Evolutionary conservation across 2,113 vertebrate genomes (phyloP), one percentile per base, ranked within the genome.

Genomic region (Pao palembangensis): DNA sequence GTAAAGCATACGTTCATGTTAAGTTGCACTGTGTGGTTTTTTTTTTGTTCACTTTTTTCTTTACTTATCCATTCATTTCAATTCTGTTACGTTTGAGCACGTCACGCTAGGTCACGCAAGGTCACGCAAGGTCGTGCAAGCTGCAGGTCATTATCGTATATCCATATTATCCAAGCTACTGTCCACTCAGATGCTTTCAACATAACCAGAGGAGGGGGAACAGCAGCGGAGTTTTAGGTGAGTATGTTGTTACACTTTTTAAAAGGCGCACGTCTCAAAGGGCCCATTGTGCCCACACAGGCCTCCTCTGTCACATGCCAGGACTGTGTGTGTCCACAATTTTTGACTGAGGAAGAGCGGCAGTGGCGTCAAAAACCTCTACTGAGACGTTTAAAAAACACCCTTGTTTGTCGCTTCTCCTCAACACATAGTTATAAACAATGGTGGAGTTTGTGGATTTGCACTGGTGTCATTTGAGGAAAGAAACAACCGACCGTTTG

Each of bases 61-160:
- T 84, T 67, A 87, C 90, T 89, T 76, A 73, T 91, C 83, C 17
- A 85, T 82, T 91, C 74, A 92, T 94, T 94, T 93, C 78, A 90
- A 82, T 93, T 92, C 84, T 84, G 88, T 93, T 89, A 91, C 90
- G 71, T 91, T 93, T 38, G 34, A 85, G 74, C 91, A 90, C 78
- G 60, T 91, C 85, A 91, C 89, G 54, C 88, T 93, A 94, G 92
- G 93, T 92, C 91, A 88, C 76, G 81, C 88, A 91, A 94, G 91
- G 89, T 93, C 85, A 91, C 89, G 55, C 88, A 93, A 94, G 92
- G 93, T 92, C 91, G 87, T 78, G 81, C 88, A 91, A 94, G 91
- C 89, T 93, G 91, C 92, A 92, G 91, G 92, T 92, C 89, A 86
- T 82, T 64, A 66, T 91, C 87, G 84, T 91, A 80, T 89, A 91